Conservation (phyloP, 2,797 vertebrate genomes). For the Rhabdophis nuchalis region DNA sequence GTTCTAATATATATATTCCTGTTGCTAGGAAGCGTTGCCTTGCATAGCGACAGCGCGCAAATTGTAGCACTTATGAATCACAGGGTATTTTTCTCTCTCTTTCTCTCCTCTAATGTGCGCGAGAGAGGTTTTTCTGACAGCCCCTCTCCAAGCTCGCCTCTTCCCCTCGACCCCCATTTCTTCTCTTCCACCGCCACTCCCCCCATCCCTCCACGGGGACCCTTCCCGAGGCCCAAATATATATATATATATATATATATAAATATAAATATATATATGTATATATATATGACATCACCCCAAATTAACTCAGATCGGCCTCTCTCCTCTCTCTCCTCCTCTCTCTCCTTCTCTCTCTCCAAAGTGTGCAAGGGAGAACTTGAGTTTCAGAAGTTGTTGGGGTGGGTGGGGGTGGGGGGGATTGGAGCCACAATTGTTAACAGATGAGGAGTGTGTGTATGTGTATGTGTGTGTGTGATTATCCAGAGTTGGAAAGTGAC, state of each 20-base stretch:
- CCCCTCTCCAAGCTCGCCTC: background rate
- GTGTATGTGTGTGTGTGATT: background rate
- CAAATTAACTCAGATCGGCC: background rate
- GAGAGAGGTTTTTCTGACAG: background rate
- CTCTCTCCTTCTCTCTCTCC: too few species aligned
- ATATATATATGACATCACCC: background rate
- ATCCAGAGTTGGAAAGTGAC: background rate
- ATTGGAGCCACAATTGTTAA: slow-evolving; percentile 26
- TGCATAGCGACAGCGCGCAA: slow-evolving; percentile 4
- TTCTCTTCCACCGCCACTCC: background rate
- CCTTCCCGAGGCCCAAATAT: background rate
- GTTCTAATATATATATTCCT: slow-evolving; percentile 29
- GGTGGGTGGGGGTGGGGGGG: background rate
- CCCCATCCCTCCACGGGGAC: background rate
- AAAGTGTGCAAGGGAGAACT: slow-evolving; percentile 1
- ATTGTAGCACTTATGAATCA: slow-evolving; percentile 26
- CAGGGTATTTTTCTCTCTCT: background rate
- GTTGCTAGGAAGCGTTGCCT: slow-evolving; percentile 32
- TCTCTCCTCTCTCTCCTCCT: too few species aligned
- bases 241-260: too few species aligned
- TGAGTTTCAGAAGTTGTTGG: slow-evolving; percentile 27
- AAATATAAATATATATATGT: too few species aligned
- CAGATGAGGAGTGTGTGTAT: slow-evolving; percentile 9
- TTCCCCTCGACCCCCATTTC: background rate
- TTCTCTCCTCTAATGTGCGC: background rate